phyloP scores from a whole-genome alignment of 2,113 vertebrate species.

The Brachyistius frenatus region DNA sequence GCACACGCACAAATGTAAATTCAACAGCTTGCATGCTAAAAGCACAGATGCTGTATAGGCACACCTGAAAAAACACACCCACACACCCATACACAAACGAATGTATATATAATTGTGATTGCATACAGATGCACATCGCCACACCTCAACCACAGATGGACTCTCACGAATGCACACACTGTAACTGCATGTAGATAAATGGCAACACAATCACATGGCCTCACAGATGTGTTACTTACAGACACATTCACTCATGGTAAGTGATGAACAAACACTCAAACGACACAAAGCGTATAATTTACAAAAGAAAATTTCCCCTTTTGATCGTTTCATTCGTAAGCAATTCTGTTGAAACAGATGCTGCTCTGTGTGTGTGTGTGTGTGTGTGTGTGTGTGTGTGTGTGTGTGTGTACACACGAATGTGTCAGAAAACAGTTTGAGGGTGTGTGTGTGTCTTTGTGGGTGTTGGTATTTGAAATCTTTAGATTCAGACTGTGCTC shows the following conservation, averaged over 20 bases:
- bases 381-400: constrained; percentile 7
- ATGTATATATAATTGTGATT: neutral
- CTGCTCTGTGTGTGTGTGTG: constrained; percentile 18
- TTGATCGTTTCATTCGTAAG: constrained; percentile 60
- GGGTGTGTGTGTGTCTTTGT: constrained; percentile 1
- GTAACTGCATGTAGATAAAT: too few species aligned
- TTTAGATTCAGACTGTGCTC: neutral
- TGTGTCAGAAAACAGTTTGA: constrained; percentile 7
- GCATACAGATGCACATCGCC: neutral
- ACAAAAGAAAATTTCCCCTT: constrained; percentile 47
- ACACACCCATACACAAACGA: constrained; percentile 2
- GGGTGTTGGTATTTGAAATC: constrained; percentile 1
- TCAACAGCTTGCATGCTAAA: neutral
- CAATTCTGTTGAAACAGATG: constrained; percentile 55
- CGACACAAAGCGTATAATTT: constrained; percentile 50
- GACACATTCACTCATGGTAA: constrained; percentile 46
- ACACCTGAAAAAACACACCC: neutral
- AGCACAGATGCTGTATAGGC: neutral
- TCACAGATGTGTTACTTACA: constrained; percentile 31
- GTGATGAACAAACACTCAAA: constrained; percentile 43
- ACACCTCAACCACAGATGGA: neutral
- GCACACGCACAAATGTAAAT: neutral
- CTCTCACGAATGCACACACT: neutral
- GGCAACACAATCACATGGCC: constrained; percentile 1
- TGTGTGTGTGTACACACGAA: constrained; percentile 4